Evolutionary conservation across 2,888 invertebrate genomes (phyloP), one percentile per base, ranked within the genome.

Genomic region (Torymus texanus): DNA sequence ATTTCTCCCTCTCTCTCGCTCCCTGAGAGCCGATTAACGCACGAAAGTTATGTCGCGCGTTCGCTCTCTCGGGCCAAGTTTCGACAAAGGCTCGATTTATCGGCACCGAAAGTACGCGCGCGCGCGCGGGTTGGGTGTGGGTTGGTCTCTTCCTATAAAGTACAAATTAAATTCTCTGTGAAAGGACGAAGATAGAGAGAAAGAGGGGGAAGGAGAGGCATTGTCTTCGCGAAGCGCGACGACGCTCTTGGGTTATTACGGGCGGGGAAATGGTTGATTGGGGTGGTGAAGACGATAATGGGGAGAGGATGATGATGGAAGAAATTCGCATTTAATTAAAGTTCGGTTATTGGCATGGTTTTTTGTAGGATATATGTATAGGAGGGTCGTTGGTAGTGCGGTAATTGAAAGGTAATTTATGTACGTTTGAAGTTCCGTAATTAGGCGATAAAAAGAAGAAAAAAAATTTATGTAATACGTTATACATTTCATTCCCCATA

Each of bases 81-180:
- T 75, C 13, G 81, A 81, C 70, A 78, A 74, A 75, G 65, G 65
- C 59, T 53, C 70, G 63, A 77, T 78, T 74, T 81, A 78, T 81
- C 71, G 79, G 67, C 78, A 8, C 8, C 8, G 41, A 41, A 41
- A 41, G 41, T 41, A 21, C 21, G 41, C 41, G 41, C 41, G 5
- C 29, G 41, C 41, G n/a, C n/a, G n/a, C 8, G 41, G 41, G 8
- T 41, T 5, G 41, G 41, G 41, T 21, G 21, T n/a, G 21, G 21
- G 63, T 41, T 51, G 56, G 51, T 66, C 61, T 53, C 51, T 62
- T 61, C 41, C 41, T 41, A 41, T 41, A 41, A 41, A 41, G 41
- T 41, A 41, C 41, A 41, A 41, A 41, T 41, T 41, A 53, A 16
- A 14, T 51, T 51, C 61, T 62, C 21, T 53, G 24, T 41, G 41